Evolutionary conservation across 2,888 invertebrate genomes (phyloP).

Genomic region (Monoplex corrugatus): DNA sequence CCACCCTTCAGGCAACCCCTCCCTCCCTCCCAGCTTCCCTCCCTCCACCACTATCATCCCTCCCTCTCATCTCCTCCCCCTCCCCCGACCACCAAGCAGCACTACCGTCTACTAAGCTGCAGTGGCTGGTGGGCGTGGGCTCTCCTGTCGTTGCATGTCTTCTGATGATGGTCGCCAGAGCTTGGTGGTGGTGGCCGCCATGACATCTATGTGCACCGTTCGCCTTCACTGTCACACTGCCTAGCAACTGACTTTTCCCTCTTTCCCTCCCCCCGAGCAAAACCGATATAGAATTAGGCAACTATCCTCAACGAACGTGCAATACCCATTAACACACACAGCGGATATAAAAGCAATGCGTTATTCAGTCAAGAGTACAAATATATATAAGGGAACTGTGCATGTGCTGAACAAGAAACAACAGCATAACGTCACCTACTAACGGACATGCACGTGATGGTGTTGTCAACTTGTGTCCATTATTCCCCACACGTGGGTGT

Average conservation of each 20-base stretch:
- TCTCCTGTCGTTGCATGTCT: neutral
- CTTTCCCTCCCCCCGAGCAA: no score
- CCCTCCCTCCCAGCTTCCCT: neutral
- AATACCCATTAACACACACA: no score
- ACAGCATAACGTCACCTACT: no score
- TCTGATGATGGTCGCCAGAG: neutral
- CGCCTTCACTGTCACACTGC: neutral
- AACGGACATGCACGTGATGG: no score
- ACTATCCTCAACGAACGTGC: no score
- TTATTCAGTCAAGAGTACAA: no score
- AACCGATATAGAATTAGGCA: no score
- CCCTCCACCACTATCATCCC: neutral
- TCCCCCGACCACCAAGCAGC: neutral
- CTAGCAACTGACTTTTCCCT: slow-evolving; percentile 36
- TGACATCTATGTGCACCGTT: neutral
- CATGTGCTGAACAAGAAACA: no score
- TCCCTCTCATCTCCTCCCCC: neutral
- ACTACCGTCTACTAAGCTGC: slow-evolving; percentile 16
- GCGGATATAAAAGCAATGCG: no score
- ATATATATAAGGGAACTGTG: no score
- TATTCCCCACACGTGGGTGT: no score
- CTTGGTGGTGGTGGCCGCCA: neutral
- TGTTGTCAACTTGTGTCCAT: no score
- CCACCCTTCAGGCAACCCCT: neutral
- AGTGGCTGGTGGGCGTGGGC: neutral